phyloP scores from a whole-genome alignment of 2,888 invertebrate species.

The Harpalus rubripes region DNA sequence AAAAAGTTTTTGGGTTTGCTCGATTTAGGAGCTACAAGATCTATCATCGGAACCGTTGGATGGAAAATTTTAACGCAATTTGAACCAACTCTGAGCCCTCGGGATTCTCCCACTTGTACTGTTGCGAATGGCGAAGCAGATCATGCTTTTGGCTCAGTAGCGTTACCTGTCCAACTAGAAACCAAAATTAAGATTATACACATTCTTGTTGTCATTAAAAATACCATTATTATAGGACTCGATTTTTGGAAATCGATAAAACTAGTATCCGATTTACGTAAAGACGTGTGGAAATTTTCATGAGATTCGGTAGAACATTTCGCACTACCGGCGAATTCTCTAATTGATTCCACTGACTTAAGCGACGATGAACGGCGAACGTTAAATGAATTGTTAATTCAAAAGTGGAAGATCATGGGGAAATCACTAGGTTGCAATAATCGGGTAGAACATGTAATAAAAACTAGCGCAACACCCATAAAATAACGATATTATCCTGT shows the following conservation, averaged over 20 bases:
- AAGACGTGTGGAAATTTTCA: conserved; percentile 47
- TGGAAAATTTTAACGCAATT: conserved; percentile 13
- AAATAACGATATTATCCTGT: conserved; percentile 4
- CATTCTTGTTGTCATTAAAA: conserved; percentile 63
- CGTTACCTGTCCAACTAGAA: conserved; percentile 58
- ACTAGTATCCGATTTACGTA: not conserved
- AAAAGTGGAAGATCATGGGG: conserved; percentile 9
- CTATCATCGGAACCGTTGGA: conserved; percentile 2
- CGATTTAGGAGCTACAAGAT: not conserved
- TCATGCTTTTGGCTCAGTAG: conserved; percentile 55
- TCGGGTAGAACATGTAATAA: not conserved
- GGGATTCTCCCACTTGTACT: conserved; percentile 42
- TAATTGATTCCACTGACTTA: conserved; percentile 18
- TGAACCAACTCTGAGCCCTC: conserved; percentile 29
- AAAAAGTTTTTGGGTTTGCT: not conserved
- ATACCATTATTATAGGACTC: conserved; percentile 66
- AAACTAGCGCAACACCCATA: not conserved
- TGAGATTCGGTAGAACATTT: conserved; percentile 13
- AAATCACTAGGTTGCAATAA: not conserved
- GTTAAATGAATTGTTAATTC: conserved; percentile 16
- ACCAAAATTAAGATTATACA: conserved; percentile 55
- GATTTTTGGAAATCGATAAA: conserved; percentile 67
- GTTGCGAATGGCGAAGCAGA: conserved; percentile 67
- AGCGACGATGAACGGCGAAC: conserved; percentile 26
- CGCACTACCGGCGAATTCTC: not conserved